Conservation (phyloP, 2,113 vertebrate species). For the Elachura formosa region DNA sequence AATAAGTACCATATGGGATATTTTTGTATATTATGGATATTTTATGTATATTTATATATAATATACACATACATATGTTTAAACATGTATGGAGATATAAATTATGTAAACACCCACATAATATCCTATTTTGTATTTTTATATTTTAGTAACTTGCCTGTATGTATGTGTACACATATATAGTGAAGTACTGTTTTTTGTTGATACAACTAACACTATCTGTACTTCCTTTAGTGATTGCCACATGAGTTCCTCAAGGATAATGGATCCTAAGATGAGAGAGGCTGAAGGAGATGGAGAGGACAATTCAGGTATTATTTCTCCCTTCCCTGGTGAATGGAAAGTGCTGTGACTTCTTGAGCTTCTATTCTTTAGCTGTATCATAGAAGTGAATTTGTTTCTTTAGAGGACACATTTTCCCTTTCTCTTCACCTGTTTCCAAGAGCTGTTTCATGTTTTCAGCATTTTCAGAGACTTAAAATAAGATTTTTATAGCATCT, state of each 20-base stretch:
- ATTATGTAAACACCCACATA: background rate
- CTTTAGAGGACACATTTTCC: background rate
- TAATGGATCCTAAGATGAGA: constrained; percentile 79
- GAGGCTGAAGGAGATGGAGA: constrained; percentile 80
- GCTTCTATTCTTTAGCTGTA: background rate
- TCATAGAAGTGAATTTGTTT: background rate
- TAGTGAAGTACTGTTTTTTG: background rate
- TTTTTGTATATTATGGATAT: background rate
- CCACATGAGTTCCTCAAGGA: constrained; percentile 59
- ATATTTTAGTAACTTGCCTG: background rate
- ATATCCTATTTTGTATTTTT: background rate
- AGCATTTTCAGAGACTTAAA: background rate
- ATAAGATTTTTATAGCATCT: background rate
- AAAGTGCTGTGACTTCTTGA: background rate
- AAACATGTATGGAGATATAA: background rate
- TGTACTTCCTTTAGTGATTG: constrained; percentile 55
- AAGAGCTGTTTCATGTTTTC: background rate
- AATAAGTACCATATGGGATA: background rate
- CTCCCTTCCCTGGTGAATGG: background rate
- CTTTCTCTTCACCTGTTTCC: background rate
- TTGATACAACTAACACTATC: background rate
- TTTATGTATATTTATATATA: background rate
- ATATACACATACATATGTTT: background rate
- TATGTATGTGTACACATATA: background rate
- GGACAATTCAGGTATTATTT: constrained; percentile 78